Evolutionary conservation across 1,140 invertebrate genomes (phyloP).

Genomic region (Coelopa frigida): DNA sequence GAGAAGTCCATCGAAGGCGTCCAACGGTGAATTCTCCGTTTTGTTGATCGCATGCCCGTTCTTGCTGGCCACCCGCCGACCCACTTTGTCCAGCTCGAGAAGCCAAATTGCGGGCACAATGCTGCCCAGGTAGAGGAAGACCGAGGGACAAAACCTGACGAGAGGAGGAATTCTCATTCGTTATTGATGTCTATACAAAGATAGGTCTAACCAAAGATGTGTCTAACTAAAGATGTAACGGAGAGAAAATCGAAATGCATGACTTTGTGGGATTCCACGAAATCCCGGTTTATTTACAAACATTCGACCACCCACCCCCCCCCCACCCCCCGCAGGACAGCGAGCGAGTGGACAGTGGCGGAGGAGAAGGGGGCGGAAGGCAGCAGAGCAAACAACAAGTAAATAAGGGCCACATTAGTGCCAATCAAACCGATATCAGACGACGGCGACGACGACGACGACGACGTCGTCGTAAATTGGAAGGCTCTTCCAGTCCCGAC

Average conservation of each 20-base stretch:
- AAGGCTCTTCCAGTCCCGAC: too few species aligned
- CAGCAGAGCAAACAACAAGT: too few species aligned
- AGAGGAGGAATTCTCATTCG: neutral
- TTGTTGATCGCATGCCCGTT: slow-evolving; percentile 8
- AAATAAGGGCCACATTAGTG: too few species aligned
- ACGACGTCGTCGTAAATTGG: too few species aligned
- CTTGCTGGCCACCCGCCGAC: slow-evolving; percentile 45
- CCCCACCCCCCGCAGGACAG: neutral
- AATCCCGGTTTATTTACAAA: slow-evolving; percentile 6
- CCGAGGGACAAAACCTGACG: slow-evolving; percentile 76
- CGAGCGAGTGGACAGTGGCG: slow-evolving; percentile 2
- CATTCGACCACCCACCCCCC: slow-evolving; percentile 4
- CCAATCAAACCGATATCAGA: too few species aligned
- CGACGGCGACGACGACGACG: too few species aligned
- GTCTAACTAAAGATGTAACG: neutral
- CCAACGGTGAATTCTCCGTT: slow-evolving; percentile 1
- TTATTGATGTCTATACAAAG: neutral
- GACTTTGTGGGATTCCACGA: neutral
- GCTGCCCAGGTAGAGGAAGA: slow-evolving; percentile 72
- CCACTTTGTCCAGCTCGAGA: slow-evolving; percentile 74
- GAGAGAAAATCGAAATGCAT: neutral
- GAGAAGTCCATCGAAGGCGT: slow-evolving; percentile 19
- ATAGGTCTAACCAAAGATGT: slow-evolving; percentile 5
- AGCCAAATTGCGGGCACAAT: slow-evolving; percentile 81
- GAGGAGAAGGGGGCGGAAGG: too few species aligned